Evolutionary conservation across 2,113 vertebrate genomes (phyloP).

Genomic region (Gobius niger): DNA sequence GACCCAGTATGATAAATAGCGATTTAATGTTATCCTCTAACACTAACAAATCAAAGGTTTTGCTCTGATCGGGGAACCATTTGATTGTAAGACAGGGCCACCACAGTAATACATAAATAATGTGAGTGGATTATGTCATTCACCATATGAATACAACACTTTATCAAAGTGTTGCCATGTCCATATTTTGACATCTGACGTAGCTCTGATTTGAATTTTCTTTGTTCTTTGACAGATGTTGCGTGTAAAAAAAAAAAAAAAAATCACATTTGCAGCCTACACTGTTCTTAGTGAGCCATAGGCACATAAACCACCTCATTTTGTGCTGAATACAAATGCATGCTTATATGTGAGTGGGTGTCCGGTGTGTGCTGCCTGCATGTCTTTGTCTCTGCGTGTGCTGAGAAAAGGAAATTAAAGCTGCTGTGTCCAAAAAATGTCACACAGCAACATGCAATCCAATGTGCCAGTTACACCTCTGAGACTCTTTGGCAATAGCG

Average conservation of each 20-base stretch:
- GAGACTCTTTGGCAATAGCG: slow-evolving; percentile 1
- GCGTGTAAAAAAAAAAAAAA: not conserved
- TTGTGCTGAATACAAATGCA: slow-evolving; percentile 5
- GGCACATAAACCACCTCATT: too few relatives aligned
- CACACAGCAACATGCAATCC: slow-evolving; percentile 29
- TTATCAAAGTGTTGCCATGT: not conserved
- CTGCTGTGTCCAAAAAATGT: slow-evolving; percentile 34
- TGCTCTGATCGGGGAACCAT: too few relatives aligned
- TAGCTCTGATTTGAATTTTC: slow-evolving; percentile 1
- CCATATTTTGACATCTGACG: slow-evolving; percentile 2
- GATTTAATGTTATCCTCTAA: too few relatives aligned
- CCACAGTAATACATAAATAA: not conserved
- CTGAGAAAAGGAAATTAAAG: slow-evolving; percentile 33
- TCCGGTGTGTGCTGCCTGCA: slow-evolving; percentile 19
- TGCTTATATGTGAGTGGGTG: slow-evolving; percentile 11
- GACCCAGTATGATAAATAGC: too few relatives aligned
- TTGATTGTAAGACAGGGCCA: too few relatives aligned
- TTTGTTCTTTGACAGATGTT: slow-evolving; percentile 21
- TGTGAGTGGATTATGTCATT: not conserved
- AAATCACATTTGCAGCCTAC: slow-evolving; percentile 4
- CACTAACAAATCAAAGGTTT: too few relatives aligned
- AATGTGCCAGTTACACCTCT: slow-evolving; percentile 24
- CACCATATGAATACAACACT: not conserved
- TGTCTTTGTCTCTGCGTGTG: slow-evolving; percentile 25
- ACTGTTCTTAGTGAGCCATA: not conserved